Evolutionary conservation across 2,797 vertebrate species (phyloP), one percentile per base, ranked within the genome.

Genomic region (Coregonus ussuriensis): DNA sequence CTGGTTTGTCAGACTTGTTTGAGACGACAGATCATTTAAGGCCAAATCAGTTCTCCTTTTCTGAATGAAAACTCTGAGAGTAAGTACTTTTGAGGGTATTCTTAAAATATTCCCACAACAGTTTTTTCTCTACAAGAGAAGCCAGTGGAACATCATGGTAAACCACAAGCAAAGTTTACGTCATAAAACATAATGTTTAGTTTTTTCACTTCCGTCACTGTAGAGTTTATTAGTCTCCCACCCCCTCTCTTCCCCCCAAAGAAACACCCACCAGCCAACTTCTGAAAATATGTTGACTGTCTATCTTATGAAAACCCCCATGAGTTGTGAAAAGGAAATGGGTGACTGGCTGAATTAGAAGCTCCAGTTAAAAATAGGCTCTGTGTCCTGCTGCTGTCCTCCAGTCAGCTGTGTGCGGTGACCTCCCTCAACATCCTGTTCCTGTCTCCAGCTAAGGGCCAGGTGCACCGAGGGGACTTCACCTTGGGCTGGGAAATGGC

Each of bases 401-500:
- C 14, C 31, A 67, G 14, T 4, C 65, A 67, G 65, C 14, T 67
- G 31, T 33, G 31, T 35, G 65, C 31, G 65, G 14, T 35, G 65
- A 67, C 65, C 65, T 67, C 59, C 59, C 21, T 67, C 31, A 33
- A 33, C 79, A 78, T 79, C 74, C 4, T 75, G 77, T 79, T 82
- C 83, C 74, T 83, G 85, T 84, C 79, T 79, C 41, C 41, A 33
- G 72, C 88, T 75, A 77, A 16, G 71, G 82, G 74, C 85, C 87
- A 88, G 88, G 88, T 92, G 88, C 81, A 85, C 84, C 25, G 25
- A 25, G 25, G 25, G 25, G 25, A 25, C 25, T 25, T 25, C 25
- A 25, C 25, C 25, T 1, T 25, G 25, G 25, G 25, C 25, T 25
- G 25, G 25, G 25, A 25, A 25, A 25, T 25, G 25, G 25, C 25